phyloP scores from a whole-genome alignment of 2,797 vertebrate genomes.

The Sebastes matsubarae region DNA sequence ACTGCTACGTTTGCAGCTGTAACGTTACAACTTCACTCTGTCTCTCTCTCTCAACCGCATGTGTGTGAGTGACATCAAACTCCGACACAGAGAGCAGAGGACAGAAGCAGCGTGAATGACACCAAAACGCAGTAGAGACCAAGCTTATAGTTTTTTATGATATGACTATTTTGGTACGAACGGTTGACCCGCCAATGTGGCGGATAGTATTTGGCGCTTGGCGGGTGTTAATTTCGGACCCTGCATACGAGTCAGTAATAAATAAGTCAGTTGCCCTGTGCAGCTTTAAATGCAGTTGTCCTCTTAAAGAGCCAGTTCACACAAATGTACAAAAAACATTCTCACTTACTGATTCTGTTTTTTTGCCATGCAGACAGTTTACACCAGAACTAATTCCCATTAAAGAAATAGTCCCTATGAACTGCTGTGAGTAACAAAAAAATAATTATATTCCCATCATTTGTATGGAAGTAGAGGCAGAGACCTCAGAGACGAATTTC shows the following conservation, averaged over 20 bases:
- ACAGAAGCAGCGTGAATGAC: too few species aligned
- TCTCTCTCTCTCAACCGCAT: too few species aligned
- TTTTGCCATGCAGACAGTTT: not conserved
- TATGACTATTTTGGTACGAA: too few species aligned
- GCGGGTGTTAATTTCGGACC: too few species aligned
- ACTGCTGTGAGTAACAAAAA: not conserved
- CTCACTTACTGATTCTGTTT: not conserved
- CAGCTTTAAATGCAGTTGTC: slow-evolving; percentile 31
- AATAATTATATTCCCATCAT: not conserved
- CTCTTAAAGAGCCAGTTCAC: slow-evolving; percentile 15
- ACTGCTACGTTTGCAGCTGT: too few species aligned
- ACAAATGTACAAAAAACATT: not conserved
- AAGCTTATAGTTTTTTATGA: too few species aligned
- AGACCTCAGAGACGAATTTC: not conserved
- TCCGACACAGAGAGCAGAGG: too few species aligned
- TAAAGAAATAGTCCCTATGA: not conserved
- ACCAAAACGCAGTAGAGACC: too few species aligned
- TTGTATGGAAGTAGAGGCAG: not conserved
- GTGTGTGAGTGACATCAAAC: too few species aligned
- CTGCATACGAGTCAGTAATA: not conserved
- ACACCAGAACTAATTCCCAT: not conserved
- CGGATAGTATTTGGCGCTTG: too few species aligned
- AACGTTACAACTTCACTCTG: too few species aligned
- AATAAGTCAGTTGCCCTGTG: not conserved
- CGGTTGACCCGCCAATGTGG: too few species aligned